Evolutionary conservation across 2,113 vertebrate species (phyloP), one percentile per base, ranked within the genome.

Genomic region (Pangasianodon hypophthalmus): DNA sequence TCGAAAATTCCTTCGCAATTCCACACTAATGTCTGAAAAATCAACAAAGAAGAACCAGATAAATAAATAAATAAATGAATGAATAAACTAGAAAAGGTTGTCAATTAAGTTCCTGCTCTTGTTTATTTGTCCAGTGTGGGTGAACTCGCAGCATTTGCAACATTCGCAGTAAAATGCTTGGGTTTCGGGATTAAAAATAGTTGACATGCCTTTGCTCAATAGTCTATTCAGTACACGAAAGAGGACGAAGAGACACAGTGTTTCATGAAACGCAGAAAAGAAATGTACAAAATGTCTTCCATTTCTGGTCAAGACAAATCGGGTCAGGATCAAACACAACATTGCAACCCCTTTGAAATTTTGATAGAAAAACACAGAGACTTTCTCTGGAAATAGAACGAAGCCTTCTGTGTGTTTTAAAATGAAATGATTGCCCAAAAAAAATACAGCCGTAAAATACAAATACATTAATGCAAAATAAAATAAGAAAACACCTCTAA

Each of bases 391-490:
- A 37, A 21, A 26, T 26, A 48, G 29, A 5, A 3, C 14, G 5
- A 93, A 94, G 94, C 92, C 91, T 90, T 79, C 90, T 89, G 86
- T 69, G 86, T 69, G 48, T 83, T 88, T 29, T 8, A 90, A 92
- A 93, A 84, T 91, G 87, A 90, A 89, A 92, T 90, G 86, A 73
- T 86, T 58, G 26, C 48, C 13, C 18, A 87, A 44, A 80, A 89
- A 89, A 79, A 89, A 88, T 58, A 90, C 50, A 91, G 67, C 75
- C 41, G 32, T 75, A 77, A 84, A 88, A 92, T 89, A 93, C 84
- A 92, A 88, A 91, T 88, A 92, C 41, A n/a, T 89, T 79, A 92
- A 92, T 86, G 69, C 64, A 37, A 86, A 89, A 91, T 88, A 90
- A 50, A 86, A 87, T 92, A 92, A 60, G 90, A 91, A 91, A 90